Conservation (phyloP, 2,113 vertebrate genomes). For the Silurus asotus region DNA sequence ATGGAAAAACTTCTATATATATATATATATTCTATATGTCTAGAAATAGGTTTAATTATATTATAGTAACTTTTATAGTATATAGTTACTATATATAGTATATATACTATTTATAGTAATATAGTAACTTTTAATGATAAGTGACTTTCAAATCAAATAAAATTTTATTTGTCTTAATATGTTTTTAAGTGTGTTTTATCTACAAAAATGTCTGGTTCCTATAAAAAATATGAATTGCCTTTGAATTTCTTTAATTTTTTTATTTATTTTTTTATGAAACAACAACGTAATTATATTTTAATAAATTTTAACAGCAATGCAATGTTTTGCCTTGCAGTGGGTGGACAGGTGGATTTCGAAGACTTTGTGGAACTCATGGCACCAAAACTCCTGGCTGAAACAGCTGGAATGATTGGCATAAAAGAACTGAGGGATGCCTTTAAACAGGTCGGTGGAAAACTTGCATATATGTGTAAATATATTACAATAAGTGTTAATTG, state of each 20-base stretch:
- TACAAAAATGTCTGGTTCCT: neutral
- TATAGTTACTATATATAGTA: too few species aligned
- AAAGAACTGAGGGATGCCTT: constrained; percentile 97
- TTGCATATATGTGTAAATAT: neutral
- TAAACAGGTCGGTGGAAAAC: constrained; percentile 81
- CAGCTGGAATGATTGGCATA: constrained; percentile 97
- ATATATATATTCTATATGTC: neutral
- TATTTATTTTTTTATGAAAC: neutral
- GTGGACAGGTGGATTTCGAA: constrained; percentile 97
- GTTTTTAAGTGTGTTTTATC: neutral
- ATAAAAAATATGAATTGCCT: neutral
- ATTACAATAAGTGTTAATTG: neutral
- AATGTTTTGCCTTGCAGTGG: constrained; percentile 75
- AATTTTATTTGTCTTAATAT: neutral
- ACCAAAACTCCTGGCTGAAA: constrained; percentile 95
- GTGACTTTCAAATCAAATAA: too few species aligned
- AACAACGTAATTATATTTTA: neutral
- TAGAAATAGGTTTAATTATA: neutral
- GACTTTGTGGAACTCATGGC: constrained; percentile 98
- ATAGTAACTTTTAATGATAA: too few species aligned
- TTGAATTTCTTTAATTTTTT: neutral
- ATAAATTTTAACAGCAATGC: neutral
- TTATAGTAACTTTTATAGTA: neutral
- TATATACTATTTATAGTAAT: too few species aligned
- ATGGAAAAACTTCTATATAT: neutral